Conservation (phyloP, 2,113 vertebrate species). For the Myotis davidii region DNA sequence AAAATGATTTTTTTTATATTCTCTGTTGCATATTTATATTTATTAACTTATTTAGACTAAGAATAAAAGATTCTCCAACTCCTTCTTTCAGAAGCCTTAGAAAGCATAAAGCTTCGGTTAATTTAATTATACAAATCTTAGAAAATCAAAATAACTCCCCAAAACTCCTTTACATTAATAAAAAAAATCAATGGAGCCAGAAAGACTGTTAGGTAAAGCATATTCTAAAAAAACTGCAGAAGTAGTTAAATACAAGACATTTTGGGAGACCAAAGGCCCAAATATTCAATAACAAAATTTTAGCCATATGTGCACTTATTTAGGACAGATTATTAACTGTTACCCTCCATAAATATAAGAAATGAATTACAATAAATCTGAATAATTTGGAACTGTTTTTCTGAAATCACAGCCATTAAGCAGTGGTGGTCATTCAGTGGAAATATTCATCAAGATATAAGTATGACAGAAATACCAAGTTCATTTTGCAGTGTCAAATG, state of each 20-base stretch:
- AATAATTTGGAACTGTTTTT: conserved; percentile 83
- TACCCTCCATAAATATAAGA: conserved; percentile 65
- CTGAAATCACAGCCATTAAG: conserved; percentile 75
- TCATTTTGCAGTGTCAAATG: conserved; percentile 81
- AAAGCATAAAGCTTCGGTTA: conserved; percentile 64
- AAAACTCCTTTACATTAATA: conserved; percentile 57
- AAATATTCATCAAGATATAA: conserved; percentile 81
- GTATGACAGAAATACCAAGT: conserved; percentile 80
- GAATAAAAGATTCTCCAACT: conserved; percentile 44
- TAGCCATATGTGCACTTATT: conserved; percentile 69
- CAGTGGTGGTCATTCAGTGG: conserved; percentile 69
- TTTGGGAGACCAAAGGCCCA: conserved; percentile 70
- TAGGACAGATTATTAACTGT: conserved; percentile 74
- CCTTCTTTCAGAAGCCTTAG: conserved; percentile 33
- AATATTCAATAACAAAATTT: conserved; percentile 75
- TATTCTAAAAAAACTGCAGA: conserved; percentile 61
- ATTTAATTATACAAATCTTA: conserved; percentile 48
- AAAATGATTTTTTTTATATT: conserved; percentile 31
- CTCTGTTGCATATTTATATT: conserved; percentile 25
- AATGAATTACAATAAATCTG: conserved; percentile 66
- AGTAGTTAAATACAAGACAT: conserved; percentile 55
- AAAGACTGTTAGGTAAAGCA: conserved; percentile 65
- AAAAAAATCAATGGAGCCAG: conserved; percentile 48
- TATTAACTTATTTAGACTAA: conserved; percentile 53
- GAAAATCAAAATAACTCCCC: conserved; percentile 65